Base-by-base conservation (phyloP, 1,140 invertebrate species). In the Magallana angulata region DNA sequence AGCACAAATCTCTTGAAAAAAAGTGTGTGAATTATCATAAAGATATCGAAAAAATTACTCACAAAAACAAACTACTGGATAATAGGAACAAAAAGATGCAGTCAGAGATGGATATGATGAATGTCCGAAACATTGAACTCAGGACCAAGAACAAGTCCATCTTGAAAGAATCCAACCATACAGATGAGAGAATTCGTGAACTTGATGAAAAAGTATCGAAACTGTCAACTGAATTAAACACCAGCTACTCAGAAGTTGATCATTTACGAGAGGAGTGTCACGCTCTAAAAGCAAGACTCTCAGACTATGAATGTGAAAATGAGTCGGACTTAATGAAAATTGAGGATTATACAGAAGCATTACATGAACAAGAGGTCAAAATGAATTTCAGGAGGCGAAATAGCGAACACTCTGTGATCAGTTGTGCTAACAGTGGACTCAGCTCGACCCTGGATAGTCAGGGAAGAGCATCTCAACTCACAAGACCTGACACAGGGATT, bases 381-480 rank as follows among this genome's bases (percentile, higher is more conserved):
- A 76, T 76, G 24, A 71, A 30, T 12, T 30, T 76, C 1, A 36
- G 11, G 30, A 76, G 68, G 12, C 24, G 36, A 30, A 30, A 76
- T 30, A 76, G 68, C 9, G 68, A 76, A 30, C 68, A 76, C 12
- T 76, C 68, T 7, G 8, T 76, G 68, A 76, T 76, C 24, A 76
- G 68, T 36, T 76, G 68, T 76, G 68, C 68, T 9, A 76, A 76
- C 18, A 76, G 68, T 30, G 68, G 68, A 36, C 68, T 76, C 18
- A 76, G 68, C 24, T 76, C 68, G 2, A 76, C 68, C 68, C 1
- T 76, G 24, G 68, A 76, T 18, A 76, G 68, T 76, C 68, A 76
- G 8, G 68, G 68, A 8, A 76, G 24, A 30, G 68, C 11, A 11
- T 76, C 68, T 3, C 11, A 8, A 8, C 24, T 30, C 68, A 30